A percentile compares a stretch with the other conserved stretches of the same genome.
Evolutionary conservation across 2,113 vertebrate species (phyloP).

Genomic region (Psittacus erithacus): DNA sequence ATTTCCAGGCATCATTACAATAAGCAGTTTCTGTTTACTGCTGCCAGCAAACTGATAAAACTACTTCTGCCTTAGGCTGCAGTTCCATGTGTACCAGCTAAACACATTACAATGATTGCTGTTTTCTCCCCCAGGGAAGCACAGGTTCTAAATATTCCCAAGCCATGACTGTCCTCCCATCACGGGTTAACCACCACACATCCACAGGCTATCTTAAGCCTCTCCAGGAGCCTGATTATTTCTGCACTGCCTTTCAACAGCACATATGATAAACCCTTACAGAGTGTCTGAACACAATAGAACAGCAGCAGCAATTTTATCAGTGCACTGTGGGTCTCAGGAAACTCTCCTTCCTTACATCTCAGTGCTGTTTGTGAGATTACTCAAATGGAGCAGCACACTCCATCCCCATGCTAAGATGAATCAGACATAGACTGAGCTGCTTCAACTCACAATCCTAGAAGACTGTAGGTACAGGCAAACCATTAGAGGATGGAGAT

Average conservation of each 20-base stretch:
- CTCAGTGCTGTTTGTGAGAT: neutral
- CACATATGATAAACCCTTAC: neutral
- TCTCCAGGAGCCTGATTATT: neutral
- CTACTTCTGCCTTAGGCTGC: neutral
- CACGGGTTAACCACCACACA: neutral
- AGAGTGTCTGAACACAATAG: neutral
- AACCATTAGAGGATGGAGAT: neutral
- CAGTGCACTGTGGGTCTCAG: neutral
- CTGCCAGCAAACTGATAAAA: neutral
- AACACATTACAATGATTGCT: neutral
- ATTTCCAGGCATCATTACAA: slow-evolving; percentile 2
- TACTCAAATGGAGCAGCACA: neutral
- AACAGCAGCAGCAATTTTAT: neutral
- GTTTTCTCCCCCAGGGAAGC: neutral
- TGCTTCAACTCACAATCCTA: neutral
- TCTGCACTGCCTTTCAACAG: neutral
- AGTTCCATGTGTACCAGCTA: neutral
- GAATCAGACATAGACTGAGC: neutral
- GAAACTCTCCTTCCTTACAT: neutral
- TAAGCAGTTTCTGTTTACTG: neutral
- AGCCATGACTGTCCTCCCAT: neutral
- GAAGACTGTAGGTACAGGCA: neutral
- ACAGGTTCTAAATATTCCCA: neutral
- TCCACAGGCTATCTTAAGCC: neutral
- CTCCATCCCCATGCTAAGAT: neutral